phyloP scores from a whole-genome alignment of 1,140 invertebrate species.

The Bombus turneri region DNA sequence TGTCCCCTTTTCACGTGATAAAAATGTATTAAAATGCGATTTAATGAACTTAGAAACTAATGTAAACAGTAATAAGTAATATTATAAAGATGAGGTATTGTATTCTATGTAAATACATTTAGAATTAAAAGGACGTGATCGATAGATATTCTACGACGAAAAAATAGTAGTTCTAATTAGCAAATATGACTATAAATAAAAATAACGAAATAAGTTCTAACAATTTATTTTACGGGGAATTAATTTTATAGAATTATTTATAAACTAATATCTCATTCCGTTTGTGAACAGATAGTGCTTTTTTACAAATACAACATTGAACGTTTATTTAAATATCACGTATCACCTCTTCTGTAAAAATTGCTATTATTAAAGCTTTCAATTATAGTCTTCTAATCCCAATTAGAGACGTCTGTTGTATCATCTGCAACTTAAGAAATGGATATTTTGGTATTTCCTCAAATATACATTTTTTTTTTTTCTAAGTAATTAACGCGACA shows the following conservation, averaged over 20 bases:
- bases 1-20: too few relatives aligned
- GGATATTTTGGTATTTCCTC: background rate
- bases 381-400: background rate
- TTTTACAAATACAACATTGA: constrained; percentile 5
- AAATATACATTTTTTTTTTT: background rate
- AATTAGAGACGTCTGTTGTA: background rate
- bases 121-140: background rate
- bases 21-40: background rate
- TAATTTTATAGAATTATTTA: background rate
- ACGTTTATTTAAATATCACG: constrained; percentile 20
- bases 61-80: background rate
- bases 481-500: background rate
- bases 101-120: background rate
- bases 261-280: background rate
- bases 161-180: background rate
- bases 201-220: too few relatives aligned
- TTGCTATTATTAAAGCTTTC: constrained; percentile 8
- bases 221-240: background rate
- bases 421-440: constrained; percentile 4
- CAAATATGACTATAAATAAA: too few relatives aligned
- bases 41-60: background rate
- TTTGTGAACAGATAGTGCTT: background rate
- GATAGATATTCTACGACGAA: background rate
- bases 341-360: background rate
- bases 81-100: background rate